Base-by-base conservation (phyloP, 2,888 invertebrate genomes). In the Empis livida region DNA sequence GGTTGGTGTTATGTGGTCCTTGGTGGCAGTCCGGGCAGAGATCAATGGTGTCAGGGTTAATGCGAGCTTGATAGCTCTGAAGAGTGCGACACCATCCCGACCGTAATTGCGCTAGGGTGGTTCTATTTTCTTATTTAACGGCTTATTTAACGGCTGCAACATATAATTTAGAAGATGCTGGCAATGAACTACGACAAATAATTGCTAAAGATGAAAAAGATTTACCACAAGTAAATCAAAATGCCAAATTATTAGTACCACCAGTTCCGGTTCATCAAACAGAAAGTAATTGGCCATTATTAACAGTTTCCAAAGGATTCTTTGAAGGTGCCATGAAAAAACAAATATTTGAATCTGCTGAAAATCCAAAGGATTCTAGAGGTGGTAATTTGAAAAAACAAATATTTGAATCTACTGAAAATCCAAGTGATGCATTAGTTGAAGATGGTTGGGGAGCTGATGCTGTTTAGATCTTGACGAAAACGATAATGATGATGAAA, bases 221-320 rank as follows among this genome's bases (percentile, higher is more conserved):
- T 5, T 60, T 89, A 39, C 90, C 89, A 0, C 79, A 82, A 46
- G 73, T 88, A 1, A 81, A 84, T 59, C 79, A 83, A 0, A 75
- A 80, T 56, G 92, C 94, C 0, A 74, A 74, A 52, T 74, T 91
- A 44, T 72, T 97, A 23, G 76, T 83, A 49, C 96, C 97, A 0
- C 93, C 95, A 1, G 79, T 87, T 15, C 96, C 97, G 0, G 83
- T 95, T 44, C 81, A 80, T 54, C 82, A 84, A 58, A 84, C 87
- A n/a, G 95, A 96, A 67, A 83, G 84, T 44, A 99, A 99, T 68
- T 99, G 99, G 99, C 99, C 99, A 0, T 70, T 95, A 10, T 72
- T 99, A 20, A 93, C 95, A 0, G 88, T 96, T 1, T 89, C 93
- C 3, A 83, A 85, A 68, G 83, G 77, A 43, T 76, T 76, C 68